A percentile compares a stretch with the other conserved stretches of the same genome.
Conservation (phyloP, 1,140 invertebrate species). For the Pseudomyrmex gracilis region DNA sequence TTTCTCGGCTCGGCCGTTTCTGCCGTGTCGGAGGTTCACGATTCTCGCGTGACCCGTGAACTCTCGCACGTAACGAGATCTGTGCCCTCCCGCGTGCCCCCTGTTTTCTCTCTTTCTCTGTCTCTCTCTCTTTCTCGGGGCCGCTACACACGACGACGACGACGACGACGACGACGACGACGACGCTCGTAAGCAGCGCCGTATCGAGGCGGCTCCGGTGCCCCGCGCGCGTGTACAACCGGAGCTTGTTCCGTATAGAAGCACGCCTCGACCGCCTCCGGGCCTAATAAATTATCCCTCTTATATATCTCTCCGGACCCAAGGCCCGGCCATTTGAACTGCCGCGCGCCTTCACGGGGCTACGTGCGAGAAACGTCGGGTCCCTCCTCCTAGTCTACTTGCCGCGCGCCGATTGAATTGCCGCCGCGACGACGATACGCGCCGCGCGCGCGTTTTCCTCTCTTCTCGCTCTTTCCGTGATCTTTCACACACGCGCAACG, state of each 20-base stretch:
- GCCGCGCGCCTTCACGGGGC: conserved; percentile 65
- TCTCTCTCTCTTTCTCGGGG: not conserved
- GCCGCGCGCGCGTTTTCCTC: conserved; percentile 42
- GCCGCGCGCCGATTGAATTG: conserved; percentile 72
- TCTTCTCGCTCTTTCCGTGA: not conserved
- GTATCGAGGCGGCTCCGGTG: conserved; percentile 55
- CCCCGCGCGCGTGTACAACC: conserved; percentile 51
- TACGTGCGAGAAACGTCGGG: conserved; percentile 52
- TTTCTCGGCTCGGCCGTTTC: conserved; percentile 53
- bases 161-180: conserved; percentile 37
- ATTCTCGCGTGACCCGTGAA: conserved; percentile 81
- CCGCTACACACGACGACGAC: conserved; percentile 55
- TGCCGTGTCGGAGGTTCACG: conserved; percentile 72
- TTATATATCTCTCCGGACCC: conserved; percentile 72
- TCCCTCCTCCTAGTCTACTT: conserved; percentile 35
- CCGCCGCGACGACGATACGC: conserved; percentile 68
- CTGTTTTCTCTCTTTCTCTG: not conserved
- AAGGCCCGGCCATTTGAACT: conserved; percentile 72
- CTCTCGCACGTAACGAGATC: conserved; percentile 80
- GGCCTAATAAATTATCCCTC: conserved; percentile 81
- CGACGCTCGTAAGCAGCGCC: conserved; percentile 51
- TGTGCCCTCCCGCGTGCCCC: conserved; percentile 52
- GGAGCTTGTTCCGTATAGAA: conserved; percentile 62
- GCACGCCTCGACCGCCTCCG: conserved; percentile 74
- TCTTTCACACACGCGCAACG: too few relatives aligned